Conservation (phyloP, 2,113 vertebrate species). For the Pontoporia blainvillei region DNA sequence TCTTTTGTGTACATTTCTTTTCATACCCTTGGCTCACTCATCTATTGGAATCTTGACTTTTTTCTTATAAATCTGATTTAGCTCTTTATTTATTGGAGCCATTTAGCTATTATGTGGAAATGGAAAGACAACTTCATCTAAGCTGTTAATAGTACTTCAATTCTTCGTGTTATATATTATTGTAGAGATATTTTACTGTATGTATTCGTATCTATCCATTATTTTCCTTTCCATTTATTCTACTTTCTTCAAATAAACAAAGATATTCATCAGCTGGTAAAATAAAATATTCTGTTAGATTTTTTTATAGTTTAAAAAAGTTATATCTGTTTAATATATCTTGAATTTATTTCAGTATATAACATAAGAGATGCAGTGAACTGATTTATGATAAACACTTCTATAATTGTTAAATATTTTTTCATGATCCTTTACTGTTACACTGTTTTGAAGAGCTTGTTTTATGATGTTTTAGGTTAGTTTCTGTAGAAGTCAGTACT, state of each 20-base stretch:
- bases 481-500: not conserved
- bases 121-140: not conserved
- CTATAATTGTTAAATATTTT: not conserved
- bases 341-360: not conserved
- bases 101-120: not conserved
- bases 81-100: not conserved
- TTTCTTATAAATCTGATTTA: not conserved
- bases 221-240: not conserved
- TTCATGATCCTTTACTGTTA: not conserved
- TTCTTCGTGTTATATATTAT: not conserved
- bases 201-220: not conserved
- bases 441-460: not conserved
- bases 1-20: not conserved
- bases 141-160: not conserved
- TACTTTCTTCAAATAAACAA: not conserved
- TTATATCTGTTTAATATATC: not conserved
- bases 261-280: not conserved
- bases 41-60: not conserved
- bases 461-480: not conserved
- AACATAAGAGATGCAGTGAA: not conserved
- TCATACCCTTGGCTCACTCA: not conserved
- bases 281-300: not conserved
- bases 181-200: not conserved
- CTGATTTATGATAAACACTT: not conserved
- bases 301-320: not conserved